Base-by-base conservation (phyloP, 2,113 vertebrate genomes). In the Apaloderma vittatum region DNA sequence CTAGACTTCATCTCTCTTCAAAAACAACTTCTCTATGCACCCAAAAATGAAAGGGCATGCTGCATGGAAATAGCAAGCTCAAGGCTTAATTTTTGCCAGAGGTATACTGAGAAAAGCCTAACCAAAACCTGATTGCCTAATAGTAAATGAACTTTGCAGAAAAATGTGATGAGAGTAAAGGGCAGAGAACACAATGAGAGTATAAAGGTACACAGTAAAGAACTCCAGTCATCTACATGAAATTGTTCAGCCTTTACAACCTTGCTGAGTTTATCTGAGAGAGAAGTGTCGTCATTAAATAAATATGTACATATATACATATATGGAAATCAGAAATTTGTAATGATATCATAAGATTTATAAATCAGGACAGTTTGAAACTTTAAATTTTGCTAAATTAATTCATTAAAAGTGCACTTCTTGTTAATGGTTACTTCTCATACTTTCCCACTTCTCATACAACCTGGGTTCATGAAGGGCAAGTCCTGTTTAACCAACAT, bases 1-100 rank as follows among this genome's bases (percentile, higher is more conserved):
- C 24, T 34, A 94, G 59, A 78, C 34, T 73, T 94, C 96, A 93
- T 97, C 82, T 83, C 51, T 85, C 63, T 91, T 92, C 65, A 83
- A 55, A 81, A 86, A 8, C 36, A 95, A 68, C 27, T 86, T 84
- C 43, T 57, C 52, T 7, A 76, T 23, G 37, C 34, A 54, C 37
- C 68, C 20, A 93, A 51, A 93, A 79, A 87, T 77, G 62, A 55
- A 71, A 94, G 40, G 78, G 36, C 9, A 68, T 49, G 83, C 68
- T 55, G 22, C 65, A 30, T 37, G 59, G 36, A 49, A 91, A 68
- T 6, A 75, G 77, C 92, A 97, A 95, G 7, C 34, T 95, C 63
- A 80, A 91, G 49, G 71, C 61, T 93, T 77, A 86, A 75, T 93
- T 93, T 96, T 96, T 70, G 93, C 32, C 12, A 55, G 21, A 51